A percentile compares a stretch with the other conserved stretches of the same genome.
phyloP scores from a whole-genome alignment of 2,888 invertebrate genomes.

The Drosophila helvetica region DNA sequence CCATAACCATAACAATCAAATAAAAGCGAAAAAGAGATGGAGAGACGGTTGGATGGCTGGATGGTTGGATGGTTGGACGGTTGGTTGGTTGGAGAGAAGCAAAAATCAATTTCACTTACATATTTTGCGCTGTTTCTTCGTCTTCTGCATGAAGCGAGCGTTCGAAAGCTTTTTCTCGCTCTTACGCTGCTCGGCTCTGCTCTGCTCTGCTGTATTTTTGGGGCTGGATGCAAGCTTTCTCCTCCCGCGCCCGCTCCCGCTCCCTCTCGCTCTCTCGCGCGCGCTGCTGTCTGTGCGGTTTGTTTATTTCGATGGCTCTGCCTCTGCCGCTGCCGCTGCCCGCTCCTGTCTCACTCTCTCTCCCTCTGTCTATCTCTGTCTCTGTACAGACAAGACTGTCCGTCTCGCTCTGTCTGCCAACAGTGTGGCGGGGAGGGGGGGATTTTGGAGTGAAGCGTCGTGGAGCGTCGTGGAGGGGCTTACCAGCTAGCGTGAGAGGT shows the following conservation, averaged over 20 bases:
- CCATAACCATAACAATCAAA: conserved; percentile 32
- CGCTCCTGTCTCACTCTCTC: conserved; percentile 2
- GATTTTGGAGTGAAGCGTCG: neutral
- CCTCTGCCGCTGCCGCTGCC: neutral
- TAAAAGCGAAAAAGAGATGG: neutral
- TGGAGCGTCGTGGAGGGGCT: neutral
- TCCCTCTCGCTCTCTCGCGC: conserved; percentile 3
- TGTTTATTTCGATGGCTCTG: conserved; percentile 27
- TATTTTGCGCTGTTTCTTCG: conserved; percentile 68
- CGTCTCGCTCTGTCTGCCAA: conserved; percentile 14
- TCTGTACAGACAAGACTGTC: neutral
- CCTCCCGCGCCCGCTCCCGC: too few species aligned
- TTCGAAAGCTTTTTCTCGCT: conserved; percentile 37
- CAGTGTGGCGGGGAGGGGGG: neutral
- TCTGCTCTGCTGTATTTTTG: conserved; percentile 31
- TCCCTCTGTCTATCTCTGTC: conserved; percentile 4
- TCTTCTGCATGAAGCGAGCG: conserved; percentile 66
- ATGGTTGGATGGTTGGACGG: neutral
- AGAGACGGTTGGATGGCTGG: neutral
- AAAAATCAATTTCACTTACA: conserved; percentile 77
- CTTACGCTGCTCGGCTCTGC: conserved; percentile 8
- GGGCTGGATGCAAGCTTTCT: conserved; percentile 25
- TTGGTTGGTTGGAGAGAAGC: neutral
- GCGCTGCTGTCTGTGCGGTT: conserved; percentile 7
- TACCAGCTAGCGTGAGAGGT: neutral